A percentile compares a stretch with the other conserved stretches of the same genome.
These are phyloP conservation scores for Megalops cyprinoides DNA, from an alignment of 2,797 vertebrate species.

Conservation along the genomic window DNA sequence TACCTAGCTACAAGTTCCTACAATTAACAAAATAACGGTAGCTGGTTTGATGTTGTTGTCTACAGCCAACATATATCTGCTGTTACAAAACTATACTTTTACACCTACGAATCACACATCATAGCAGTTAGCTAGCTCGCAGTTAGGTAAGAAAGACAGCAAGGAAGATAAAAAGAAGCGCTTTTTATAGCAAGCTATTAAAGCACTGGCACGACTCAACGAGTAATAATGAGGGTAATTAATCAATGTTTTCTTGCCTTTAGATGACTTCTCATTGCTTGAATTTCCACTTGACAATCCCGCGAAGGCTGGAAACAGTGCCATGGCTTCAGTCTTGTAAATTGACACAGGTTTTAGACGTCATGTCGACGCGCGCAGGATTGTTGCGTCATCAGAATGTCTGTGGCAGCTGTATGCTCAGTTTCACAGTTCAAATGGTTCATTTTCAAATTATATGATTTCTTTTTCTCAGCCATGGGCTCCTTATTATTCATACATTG, in stretches of 20 bases:
- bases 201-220: neutral
- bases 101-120: no score
- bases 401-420: neutral
- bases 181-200: no score
- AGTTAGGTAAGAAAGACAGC: no score
- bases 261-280: slow-evolving; percentile 53
- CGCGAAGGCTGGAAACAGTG: slow-evolving; percentile 75
- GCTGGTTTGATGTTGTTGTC: no score
- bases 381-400: slow-evolving; percentile 27
- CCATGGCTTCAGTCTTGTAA: slow-evolving; percentile 58
- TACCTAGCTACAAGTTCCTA: no score
- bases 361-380: slow-evolving; percentile 55
- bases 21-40: no score
- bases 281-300: slow-evolving; percentile 44
- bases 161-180: neutral
- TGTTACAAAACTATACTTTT: no score
- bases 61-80: no score
- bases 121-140: no score
- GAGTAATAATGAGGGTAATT: neutral
- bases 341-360: slow-evolving; percentile 64
- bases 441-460: neutral
- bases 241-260: slow-evolving; percentile 55
- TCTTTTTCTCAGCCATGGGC: neutral
- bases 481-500: neutral
- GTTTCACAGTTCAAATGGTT: neutral